Conservation (phyloP, 2,113 vertebrate genomes). For the Grammomys surdaster region DNA sequence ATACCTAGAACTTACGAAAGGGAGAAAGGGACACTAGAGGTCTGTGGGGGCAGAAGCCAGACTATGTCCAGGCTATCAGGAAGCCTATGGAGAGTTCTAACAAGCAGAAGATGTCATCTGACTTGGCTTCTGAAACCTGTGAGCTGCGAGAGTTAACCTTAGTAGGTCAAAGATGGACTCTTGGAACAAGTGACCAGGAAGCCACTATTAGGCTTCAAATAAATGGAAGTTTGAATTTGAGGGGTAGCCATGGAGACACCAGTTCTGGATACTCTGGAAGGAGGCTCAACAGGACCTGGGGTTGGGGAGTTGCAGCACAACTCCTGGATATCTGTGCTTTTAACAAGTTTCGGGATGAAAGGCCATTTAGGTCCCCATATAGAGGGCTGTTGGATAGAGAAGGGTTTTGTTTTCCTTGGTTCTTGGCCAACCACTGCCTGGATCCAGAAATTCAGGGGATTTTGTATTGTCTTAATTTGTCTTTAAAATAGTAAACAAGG, state of each 20-base stretch:
- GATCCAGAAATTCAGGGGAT: neutral
- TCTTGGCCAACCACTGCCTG: slow-evolving; percentile 24
- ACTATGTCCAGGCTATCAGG: neutral
- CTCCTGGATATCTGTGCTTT: neutral
- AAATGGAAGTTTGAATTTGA: neutral
- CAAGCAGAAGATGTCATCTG: neutral
- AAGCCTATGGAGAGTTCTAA: neutral
- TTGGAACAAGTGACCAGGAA: neutral
- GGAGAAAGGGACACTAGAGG: neutral
- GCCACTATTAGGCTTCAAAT: neutral
- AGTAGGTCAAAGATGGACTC: neutral
- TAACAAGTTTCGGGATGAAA: neutral
- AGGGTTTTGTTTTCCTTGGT: neutral
- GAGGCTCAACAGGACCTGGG: neutral
- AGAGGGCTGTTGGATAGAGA: neutral
- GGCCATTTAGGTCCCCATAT: neutral
- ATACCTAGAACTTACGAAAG: neutral
- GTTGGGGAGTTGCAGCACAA: neutral
- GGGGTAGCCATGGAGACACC: neutral
- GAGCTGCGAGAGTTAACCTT: neutral
- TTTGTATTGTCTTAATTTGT: slow-evolving; percentile 39
- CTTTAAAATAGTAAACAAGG: slow-evolving; percentile 47
- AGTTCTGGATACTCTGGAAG: neutral
- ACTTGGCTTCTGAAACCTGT: slow-evolving; percentile 1
- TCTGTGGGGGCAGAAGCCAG: neutral